These are phyloP conservation scores for Erpetoichthys calabaricus DNA, from an alignment of 2,797 vertebrate species.

Conservation along the genomic window DNA sequence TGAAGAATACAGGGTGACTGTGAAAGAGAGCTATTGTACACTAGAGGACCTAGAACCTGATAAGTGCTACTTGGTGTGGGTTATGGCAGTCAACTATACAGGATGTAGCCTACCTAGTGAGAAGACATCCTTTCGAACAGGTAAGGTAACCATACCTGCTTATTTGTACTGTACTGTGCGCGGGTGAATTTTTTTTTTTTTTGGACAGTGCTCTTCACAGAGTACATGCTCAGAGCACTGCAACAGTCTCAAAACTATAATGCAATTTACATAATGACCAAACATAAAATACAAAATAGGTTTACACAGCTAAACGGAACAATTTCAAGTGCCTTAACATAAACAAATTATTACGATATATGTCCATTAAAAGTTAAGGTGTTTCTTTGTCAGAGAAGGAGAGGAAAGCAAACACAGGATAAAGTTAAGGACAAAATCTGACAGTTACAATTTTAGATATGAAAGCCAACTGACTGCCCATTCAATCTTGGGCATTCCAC, in stretches of 20 bases:
- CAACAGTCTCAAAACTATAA: conserved; percentile 1
- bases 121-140: conserved; percentile 73
- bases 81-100: conserved; percentile 90
- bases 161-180: neutral
- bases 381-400: no score
- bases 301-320: no score
- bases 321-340: no score
- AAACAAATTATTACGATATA: no score
- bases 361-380: no score
- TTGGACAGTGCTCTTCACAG: neutral
- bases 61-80: conserved; percentile 80
- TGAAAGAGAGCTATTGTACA: conserved; percentile 87
- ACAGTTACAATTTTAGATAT: no score
- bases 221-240: neutral
- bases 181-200: no score
- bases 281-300: no score
- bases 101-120: conserved; percentile 90
- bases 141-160: conserved; percentile 41
- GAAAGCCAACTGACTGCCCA: no score
- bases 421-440: no score
- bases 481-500: no score
- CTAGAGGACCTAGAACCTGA: conserved; percentile 89
- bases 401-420: no score
- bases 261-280: neutral
- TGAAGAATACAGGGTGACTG: conserved; percentile 88